Base-by-base conservation (phyloP, 30 jellyfish, hydroid and myxozoan species). In the Cassiopea xamachana region DNA sequence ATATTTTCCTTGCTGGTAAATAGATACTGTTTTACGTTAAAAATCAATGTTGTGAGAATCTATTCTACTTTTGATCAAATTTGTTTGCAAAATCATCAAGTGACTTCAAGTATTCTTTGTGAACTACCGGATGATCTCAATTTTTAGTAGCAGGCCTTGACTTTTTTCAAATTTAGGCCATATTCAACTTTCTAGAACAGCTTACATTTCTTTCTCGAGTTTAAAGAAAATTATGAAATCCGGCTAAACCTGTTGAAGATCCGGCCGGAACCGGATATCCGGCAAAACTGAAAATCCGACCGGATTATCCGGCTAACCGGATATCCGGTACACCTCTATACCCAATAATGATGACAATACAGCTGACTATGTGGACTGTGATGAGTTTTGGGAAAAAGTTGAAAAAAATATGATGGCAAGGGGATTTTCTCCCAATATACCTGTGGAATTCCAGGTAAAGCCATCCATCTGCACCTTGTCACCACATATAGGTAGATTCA, bases 361-460 rank as follows among this genome's bases (percentile, higher is more conserved):
- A 55, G 64, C 73, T 73, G 94, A 69, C 45, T 87, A 0, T 13
- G 86, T 83, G 15, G 90, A 83, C 59, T 64, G 87, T 91, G 94
- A 77, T 43, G 2, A 77, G 75, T 12, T 64, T 64, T 64, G 74
- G 74, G 0, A 64, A 2, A 64, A 64, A 64, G 83, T 89, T 8
- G 87, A 62, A 10, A 16, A 17, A 43, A 75, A 71, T 55, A 51
- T 81, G 9, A 18, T 79, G 1, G 60, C 75, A 69, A 89, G 81
- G 71, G 94, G 90, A 7, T 79, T 87, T 77, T 3, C 64, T 55
- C 10, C 64, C 12, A 55, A 6, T 55, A 55, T 55, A 55, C 64
- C 64, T 55, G 7, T 55, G 64, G 64, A 55, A 55, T 55, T 55
- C 7, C 10, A 55, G 64, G 64, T 55, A 3, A 55, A 55, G 64